Evolutionary conservation across 1,140 invertebrate species (phyloP), one percentile per base, ranked within the genome.

Genomic region (Zaprionus kolodkinae): DNA sequence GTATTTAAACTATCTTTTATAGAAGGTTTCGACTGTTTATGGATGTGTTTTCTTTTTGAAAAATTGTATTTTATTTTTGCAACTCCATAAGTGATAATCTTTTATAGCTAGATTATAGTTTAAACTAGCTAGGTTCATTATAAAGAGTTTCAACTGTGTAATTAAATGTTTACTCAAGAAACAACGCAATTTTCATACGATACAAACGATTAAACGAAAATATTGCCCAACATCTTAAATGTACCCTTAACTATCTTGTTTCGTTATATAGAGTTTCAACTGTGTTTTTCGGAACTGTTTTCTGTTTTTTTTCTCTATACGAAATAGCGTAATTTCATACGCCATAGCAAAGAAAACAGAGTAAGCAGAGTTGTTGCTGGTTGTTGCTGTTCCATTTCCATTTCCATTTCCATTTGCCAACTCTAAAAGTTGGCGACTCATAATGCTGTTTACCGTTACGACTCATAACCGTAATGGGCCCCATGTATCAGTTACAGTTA

Each of bases 401-500:
- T 21, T 35, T 7, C 27, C 27, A 30, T 30, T 45, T 45, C 40
- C 45, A 50, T 50, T 50, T 50, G 45, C 17, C 17, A 50, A 50
- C 45, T 50, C 40, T 50, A 25, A 50, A 63, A 50, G 27, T 17
- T 21, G 38, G 38, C 33, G 13, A 48, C 45, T 25, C 35, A 7
- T 33, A 62, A 54, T 33, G 43, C 12, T 63, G 43, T 33, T 63
- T 27, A 54, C 17, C 50, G 52, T 55, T 55, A 5, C 52, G 25
- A 25, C 27, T 55, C 52, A 55, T 55, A 30, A 27, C 6, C 15
- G 25, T 55, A 15, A 55, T 55, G 21, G 52, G 52, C 52, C 13
- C n/a, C 52, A 25, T 55, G 57, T 60, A 60, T 60, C 33, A 60
- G 57, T 43, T 60, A 38, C 33, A 60, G 57, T 40, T 60, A 38